phyloP scores from a whole-genome alignment of 2,113 vertebrate genomes.

The Thamnaconus septentrionalis region DNA sequence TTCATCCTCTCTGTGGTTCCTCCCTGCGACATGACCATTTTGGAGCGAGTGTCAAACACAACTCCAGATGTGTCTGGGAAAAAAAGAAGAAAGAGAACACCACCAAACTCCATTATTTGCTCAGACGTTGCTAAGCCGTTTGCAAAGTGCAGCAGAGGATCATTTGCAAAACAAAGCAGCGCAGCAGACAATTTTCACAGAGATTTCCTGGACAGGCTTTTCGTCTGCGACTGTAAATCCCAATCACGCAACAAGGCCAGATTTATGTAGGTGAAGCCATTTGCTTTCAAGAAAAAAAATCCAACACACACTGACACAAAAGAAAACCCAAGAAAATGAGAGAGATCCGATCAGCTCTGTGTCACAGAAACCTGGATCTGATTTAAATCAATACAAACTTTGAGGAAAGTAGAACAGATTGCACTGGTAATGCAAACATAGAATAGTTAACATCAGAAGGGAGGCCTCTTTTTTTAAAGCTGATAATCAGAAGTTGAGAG shows the following conservation, averaged over 20 bases:
- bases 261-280: background rate
- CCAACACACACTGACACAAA: background rate
- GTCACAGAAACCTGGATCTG: conserved; percentile 10
- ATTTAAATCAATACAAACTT: conserved; percentile 24
- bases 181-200: conserved; percentile 1
- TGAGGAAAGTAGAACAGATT: conserved; percentile 24
- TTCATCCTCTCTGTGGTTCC: conserved; percentile 94
- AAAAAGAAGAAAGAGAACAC: conserved; percentile 19
- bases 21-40: conserved; percentile 94
- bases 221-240: background rate
- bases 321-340: too few relatives aligned
- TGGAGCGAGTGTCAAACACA: conserved; percentile 94
- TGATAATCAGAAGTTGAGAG: conserved; percentile 22
- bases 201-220: conserved; percentile 10
- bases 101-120: conserved; percentile 9
- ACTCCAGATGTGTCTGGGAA: conserved; percentile 86
- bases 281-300: conserved; percentile 1
- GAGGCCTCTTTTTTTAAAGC: conserved; percentile 3
- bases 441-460: background rate
- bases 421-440: background rate
- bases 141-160: conserved; percentile 48
- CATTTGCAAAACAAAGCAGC: conserved; percentile 72
- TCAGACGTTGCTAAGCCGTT: conserved; percentile 18
- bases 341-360: conserved; percentile 28
- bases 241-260: background rate